Base-by-base conservation (phyloP, 2,113 vertebrate species). In the Opisthocomus hoazin region DNA sequence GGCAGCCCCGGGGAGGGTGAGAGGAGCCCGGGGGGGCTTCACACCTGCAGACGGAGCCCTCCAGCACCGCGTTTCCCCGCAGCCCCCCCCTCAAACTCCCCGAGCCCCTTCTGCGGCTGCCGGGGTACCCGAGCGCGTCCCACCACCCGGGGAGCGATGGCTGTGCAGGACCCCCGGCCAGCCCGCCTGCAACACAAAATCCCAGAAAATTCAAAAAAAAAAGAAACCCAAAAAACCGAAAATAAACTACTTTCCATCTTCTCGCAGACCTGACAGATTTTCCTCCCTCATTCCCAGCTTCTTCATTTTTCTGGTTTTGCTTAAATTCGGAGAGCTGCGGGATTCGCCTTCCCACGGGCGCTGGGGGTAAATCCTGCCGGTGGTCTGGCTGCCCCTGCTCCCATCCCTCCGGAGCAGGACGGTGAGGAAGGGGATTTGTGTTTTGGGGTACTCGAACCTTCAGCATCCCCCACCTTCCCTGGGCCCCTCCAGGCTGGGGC, bases 401-500 rank as follows among this genome's bases (percentile, higher is more conserved):
- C n/a, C 79, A 32, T 10, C 39, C 43, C 54, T 54, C 21, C 1
- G 0, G 66, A 41, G 30, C 11, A 10, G 53, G 43, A 24, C 0
- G 2, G 22, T 8, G 46, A 69, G 56, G 20, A 87, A 45, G 16
- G 30, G 19, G 37, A 12, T 65, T 61, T 66, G 65, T 20, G 30
- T 5, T 75, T 43, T 22, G 86, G 70, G 41, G 34, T 10, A 1
- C 26, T 9, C 5, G 0, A 39, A 21, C 14, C 10, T n/a, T 22
- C 5, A 4, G 8, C 0, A 1, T 9, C 6, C 6, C 17, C 34
- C 3, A 0, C 10, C 26, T 19, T 27, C 27, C 39, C 50, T 6
- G 36, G 17, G 39, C 4, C 34, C 11, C 39, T 20, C 19, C 8
- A 0, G 48, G 54, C 32, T 54, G 65, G n/a, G 27, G n/a, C 56